Base-by-base conservation (phyloP, 2,888 invertebrate species). In the Drosophila borealis region DNA sequence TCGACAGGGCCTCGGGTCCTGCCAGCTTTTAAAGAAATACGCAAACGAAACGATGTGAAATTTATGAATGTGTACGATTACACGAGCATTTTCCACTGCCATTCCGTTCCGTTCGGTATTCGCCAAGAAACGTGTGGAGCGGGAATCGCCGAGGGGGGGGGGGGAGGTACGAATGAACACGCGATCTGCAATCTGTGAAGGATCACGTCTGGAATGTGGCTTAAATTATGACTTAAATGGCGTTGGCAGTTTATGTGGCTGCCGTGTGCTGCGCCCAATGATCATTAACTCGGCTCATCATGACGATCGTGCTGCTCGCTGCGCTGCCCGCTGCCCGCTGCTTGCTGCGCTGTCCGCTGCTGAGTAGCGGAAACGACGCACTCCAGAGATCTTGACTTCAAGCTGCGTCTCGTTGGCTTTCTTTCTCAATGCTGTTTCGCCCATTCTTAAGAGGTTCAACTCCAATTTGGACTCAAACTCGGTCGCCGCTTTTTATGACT, bases 151-250 rank as follows among this genome's bases (percentile, higher is more conserved):
- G 46, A 17, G 36, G 11, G 21, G 50, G 42, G 33, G 53, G 42
- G 8, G 25, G 19, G 39, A 48, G 29, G n/a, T n/a, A 34, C 62
- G 63, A 75, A 76, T 54, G 80, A 65, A 70, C 89, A 85, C 81
- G 90, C 89, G 70, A 89, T 64, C 69, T 74, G 78, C 88, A 85
- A 89, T 89, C 89, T 89, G 89, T 84, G 85, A 83, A 83, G 83
- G 83, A 83, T 83, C 89, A 78, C 89, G 89, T 74, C 85, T 85
- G 85, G 90, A 89, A 85, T 85, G 85, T 89, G 90, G 90, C 85
- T 85, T 85, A 85, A 89, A 85, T 85, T 85, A 85, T 85, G 90
- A 85, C 85, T 86, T 86, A 86, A 86, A 86, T 90, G 90, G 90
- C 90, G 85, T 86, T 86, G 85, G 90, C 85, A 86, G 85, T 80